phyloP scores from a whole-genome alignment of 2,797 vertebrate genomes.

The Valencia hispanica region DNA sequence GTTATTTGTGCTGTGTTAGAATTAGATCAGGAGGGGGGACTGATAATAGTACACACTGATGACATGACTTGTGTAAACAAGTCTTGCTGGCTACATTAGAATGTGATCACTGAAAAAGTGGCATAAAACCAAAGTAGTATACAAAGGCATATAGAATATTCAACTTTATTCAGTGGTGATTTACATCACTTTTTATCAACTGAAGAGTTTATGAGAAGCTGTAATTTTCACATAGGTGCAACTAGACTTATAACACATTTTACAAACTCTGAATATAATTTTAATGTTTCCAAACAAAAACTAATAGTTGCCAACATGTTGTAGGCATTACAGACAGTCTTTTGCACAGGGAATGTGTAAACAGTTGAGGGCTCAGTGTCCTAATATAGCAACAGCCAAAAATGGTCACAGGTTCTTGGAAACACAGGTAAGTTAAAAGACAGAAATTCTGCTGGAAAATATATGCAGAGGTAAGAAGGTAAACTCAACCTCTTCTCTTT shows the following conservation, averaged over 20 bases:
- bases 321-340: background rate
- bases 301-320: background rate
- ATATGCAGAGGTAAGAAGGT: background rate
- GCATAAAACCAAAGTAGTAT: background rate
- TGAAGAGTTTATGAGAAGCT: background rate
- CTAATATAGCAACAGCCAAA: background rate
- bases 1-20: constrained; percentile 31
- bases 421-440: background rate
- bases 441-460: background rate
- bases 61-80: constrained; percentile 6
- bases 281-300: constrained; percentile 1
- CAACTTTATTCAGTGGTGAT: background rate
- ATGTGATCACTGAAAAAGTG: background rate
- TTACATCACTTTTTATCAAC: constrained; percentile 8
- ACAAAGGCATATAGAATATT: background rate
- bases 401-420: background rate
- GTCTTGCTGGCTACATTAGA: background rate
- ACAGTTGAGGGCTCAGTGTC: background rate
- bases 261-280: background rate
- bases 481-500: background rate
- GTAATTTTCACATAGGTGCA: background rate
- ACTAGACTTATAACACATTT: background rate
- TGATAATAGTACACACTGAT: background rate
- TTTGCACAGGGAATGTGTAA: background rate
- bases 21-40: constrained; percentile 8